Conservation (phyloP, 2,113 vertebrate genomes). For the Aptenodytes patagonicus region DNA sequence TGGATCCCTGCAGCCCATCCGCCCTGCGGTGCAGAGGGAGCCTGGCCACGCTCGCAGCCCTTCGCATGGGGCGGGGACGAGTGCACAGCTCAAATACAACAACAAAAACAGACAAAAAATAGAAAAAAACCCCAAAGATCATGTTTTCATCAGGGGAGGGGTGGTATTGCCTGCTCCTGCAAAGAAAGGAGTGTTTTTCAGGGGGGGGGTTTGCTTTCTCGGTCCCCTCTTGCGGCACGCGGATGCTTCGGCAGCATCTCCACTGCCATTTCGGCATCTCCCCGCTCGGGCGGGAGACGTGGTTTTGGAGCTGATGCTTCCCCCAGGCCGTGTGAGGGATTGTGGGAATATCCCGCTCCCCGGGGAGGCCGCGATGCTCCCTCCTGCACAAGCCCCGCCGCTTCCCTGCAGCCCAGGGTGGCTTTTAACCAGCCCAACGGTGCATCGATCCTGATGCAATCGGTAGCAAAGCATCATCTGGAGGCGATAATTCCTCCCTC, state of each 20-base stretch:
- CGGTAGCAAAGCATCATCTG: not conserved
- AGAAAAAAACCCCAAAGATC: rapidly evolving
- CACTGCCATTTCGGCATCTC: not conserved
- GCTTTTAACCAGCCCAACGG: not conserved
- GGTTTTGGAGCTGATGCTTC: not conserved
- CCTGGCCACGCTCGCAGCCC: not conserved
- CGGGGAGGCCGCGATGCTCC: not conserved
- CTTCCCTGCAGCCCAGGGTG: not conserved
- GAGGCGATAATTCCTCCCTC: not conserved
- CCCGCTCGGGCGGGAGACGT: not conserved
- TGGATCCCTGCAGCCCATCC: not conserved
- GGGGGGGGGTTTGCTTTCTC: rapidly evolving
- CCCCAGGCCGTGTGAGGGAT: not conserved
- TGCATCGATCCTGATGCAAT: not conserved
- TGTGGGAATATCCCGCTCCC: conserved; percentile 51
- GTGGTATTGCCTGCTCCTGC: not conserved
- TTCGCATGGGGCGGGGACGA: rapidly evolving
- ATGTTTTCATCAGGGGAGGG: not conserved
- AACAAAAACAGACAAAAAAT: rapidly evolving
- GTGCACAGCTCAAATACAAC: rapidly evolving
- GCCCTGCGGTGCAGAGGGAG: not conserved
- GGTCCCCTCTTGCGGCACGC: rapidly evolving
- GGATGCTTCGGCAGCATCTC: not conserved
- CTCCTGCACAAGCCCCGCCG: not conserved
- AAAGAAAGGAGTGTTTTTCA: rapidly evolving